Evolutionary conservation across 2,888 invertebrate genomes (phyloP), one percentile per base, ranked within the genome.

Genomic region (Agrotis segetum): DNA sequence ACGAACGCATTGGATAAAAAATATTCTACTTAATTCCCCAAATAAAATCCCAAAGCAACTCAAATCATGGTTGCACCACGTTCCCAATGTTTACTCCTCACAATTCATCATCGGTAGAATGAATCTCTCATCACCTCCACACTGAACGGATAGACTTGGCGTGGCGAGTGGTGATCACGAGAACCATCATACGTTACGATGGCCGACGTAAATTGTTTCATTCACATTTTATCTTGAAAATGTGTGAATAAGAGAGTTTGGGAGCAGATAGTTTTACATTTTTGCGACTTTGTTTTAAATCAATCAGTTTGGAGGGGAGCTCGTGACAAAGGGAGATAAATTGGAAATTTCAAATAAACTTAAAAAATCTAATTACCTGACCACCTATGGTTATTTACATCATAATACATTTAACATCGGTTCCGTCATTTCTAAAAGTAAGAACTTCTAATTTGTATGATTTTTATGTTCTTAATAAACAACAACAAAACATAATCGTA

Each of bases 81-180:
- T 88, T 84, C 83, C 74, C 81, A 88, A 74, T 92, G 91, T 92
- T 92, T 92, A 91, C 88, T 76, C 88, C 87, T 89, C 89, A 92
- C 92, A 93, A 95, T 95, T 95, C 94, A 91, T 95, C 95, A 95
- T 95, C 94, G 90, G 87, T 85, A 82, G 89, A 92, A 95, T 95
- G 93, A 95, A 95, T 95, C 95, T 67, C 76, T 95, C 95, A 88
- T 85, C 94, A 88, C 91, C 76, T 71, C 62, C 77, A 81, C 70
- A 55, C 40, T 9, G 55, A 77, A 70, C 24, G 69, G 6, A 79
- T 77, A 84, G 84, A 85, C 71, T 63, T 61, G 72, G 67, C 68
- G 46, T 24, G 47, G 56, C 1, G 3, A 14, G 34, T 50, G 17
- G 6, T 50, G 52, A 62, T 77, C 59, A 59, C 50, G 21, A 44